Evolutionary conservation across 1,140 invertebrate species (phyloP).

Genomic region (Brachionus rotundiformis): DNA sequence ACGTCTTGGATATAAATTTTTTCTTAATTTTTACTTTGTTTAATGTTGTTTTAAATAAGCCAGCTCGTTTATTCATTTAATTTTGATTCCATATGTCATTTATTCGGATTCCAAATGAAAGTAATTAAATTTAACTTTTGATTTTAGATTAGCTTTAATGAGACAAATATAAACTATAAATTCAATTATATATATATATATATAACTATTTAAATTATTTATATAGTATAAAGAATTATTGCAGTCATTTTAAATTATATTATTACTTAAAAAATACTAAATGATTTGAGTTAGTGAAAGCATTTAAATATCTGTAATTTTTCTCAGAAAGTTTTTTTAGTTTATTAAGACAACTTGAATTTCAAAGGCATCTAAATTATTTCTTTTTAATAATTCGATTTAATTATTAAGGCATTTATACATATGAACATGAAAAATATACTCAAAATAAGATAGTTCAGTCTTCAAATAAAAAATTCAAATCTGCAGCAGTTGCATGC

Average conservation of each 20-base stretch:
- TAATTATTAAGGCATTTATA: slow-evolving; percentile 16
- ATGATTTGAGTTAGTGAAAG: too few species aligned
- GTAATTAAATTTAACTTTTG: background rate
- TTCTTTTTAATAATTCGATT: too few species aligned
- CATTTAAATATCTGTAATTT: too few species aligned
- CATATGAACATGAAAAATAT: slow-evolving; percentile 52
- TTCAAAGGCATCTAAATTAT: too few species aligned
- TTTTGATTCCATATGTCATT: background rate
- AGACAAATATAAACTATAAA: too few species aligned
- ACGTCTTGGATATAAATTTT: slow-evolving; percentile 9
- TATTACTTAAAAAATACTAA: too few species aligned
- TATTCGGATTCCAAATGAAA: background rate
- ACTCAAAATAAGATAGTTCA: slow-evolving; percentile 13
- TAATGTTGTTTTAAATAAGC: background rate
- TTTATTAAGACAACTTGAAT: too few species aligned
- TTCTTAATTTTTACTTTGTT: background rate
- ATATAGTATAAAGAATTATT: too few species aligned
- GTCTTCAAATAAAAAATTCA: background rate
- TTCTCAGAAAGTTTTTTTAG: too few species aligned
- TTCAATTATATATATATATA: too few species aligned
- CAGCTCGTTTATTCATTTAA: background rate
- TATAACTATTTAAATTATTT: too few species aligned
- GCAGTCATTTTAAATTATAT: too few species aligned
- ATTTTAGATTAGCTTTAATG: background rate
- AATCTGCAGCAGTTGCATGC: slow-evolving; percentile 18